These are phyloP conservation scores for Athene noctua DNA, from an alignment of 2,113 vertebrate genomes.

Conservation along the genomic window DNA sequence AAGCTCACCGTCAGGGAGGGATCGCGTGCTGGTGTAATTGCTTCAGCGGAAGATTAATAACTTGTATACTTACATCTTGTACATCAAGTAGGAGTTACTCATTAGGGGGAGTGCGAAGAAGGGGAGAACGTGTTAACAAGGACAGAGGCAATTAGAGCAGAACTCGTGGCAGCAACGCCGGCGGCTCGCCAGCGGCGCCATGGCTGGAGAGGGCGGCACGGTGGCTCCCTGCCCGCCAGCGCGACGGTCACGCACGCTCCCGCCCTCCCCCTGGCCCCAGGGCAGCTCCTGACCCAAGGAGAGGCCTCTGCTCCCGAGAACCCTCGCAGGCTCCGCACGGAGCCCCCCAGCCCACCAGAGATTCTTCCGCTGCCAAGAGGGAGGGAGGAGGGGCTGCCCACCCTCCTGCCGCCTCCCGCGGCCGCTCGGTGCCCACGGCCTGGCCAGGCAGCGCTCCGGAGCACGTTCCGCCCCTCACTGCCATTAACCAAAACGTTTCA, in stretches of 20 bases:
- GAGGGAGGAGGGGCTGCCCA: too few relatives aligned
- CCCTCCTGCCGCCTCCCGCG: too few relatives aligned
- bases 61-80: constrained; percentile 16
- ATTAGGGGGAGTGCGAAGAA: not conserved
- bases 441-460: too few relatives aligned
- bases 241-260: accelerated
- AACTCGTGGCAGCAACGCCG: not conserved
- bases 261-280: accelerated
- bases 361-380: too few relatives aligned
- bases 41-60: constrained; percentile 62
- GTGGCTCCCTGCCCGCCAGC: accelerated
- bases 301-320: too few relatives aligned
- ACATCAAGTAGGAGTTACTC: constrained; percentile 40
- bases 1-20: constrained; percentile 33
- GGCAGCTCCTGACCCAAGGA: not conserved
- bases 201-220: not conserved
- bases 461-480: too few relatives aligned
- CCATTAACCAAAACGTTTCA: too few relatives aligned
- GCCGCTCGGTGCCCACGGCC: too few relatives aligned
- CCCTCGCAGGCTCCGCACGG: too few relatives aligned
- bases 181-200: not conserved
- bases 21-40: not conserved
- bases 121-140: constrained; percentile 33
- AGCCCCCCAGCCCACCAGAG: too few relatives aligned
- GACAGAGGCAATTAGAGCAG: constrained; percentile 12